Percentiles rank a stretch among this genome's conserved stretches.
phyloP scores from a whole-genome alignment of 2,113 vertebrate species.

The Cavia aperea region DNA sequence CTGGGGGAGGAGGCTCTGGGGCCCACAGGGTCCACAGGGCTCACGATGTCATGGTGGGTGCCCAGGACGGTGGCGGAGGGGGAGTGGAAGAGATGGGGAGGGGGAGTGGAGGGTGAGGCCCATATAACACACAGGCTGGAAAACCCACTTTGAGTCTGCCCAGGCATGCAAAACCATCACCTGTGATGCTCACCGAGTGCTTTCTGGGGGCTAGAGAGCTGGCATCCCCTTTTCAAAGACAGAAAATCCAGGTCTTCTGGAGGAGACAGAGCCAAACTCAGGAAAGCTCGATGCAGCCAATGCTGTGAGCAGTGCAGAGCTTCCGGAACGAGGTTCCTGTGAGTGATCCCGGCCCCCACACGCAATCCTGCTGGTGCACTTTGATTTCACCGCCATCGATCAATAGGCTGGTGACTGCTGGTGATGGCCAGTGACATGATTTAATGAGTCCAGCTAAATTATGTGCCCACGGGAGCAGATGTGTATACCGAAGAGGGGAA shows the following conservation, averaged over 20 bases:
- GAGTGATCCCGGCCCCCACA: not conserved
- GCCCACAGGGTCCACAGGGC: not conserved
- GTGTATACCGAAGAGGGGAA: conserved; percentile 8
- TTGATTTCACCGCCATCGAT: conserved; percentile 60
- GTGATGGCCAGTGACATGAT: conserved; percentile 51
- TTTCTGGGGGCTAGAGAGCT: not conserved
- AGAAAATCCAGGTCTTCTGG: not conserved
- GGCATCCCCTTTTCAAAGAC: not conserved
- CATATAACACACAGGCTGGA: not conserved
- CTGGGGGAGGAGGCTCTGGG: accelerated
- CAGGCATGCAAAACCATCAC: not conserved
- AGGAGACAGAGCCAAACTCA: not conserved
- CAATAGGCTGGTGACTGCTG: conserved; percentile 54
- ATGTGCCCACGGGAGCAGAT: conserved; percentile 30
- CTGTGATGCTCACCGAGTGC: not conserved
- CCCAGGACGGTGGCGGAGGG: not conserved
- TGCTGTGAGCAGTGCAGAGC: not conserved
- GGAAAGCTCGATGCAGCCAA: not conserved
- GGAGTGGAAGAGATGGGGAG: not conserved
- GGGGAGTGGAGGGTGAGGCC: not conserved
- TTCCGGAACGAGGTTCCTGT: not conserved
- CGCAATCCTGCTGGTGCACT: conserved; percentile 46
- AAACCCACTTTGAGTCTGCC: not conserved
- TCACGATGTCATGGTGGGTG: accelerated
- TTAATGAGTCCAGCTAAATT: conserved; percentile 59